Conservation (phyloP, 2,113 vertebrate genomes). For the Megaceryle torquata region DNA sequence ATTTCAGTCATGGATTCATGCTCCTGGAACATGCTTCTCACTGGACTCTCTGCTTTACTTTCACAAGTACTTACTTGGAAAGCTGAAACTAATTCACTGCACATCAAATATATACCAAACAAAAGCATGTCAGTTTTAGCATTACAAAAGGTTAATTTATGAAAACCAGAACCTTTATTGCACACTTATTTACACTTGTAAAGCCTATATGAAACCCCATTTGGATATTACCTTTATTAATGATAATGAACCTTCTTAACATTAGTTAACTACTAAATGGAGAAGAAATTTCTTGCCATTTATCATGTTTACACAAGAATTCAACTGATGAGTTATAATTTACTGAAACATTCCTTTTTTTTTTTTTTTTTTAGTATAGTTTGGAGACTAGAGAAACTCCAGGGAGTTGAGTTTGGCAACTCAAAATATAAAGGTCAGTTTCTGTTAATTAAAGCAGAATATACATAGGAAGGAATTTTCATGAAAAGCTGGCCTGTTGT, state of each 20-base stretch:
- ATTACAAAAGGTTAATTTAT: background rate
- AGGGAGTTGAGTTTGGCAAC: background rate
- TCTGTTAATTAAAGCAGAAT: background rate
- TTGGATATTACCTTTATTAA: background rate
- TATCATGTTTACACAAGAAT: background rate
- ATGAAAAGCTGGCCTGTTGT: background rate
- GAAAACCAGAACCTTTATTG: background rate
- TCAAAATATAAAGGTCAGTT: slow-evolving; percentile 35
- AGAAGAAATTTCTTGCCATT: background rate
- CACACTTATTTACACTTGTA: background rate
- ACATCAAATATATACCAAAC: background rate
- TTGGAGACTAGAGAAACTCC: background rate
- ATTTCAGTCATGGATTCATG: background rate
- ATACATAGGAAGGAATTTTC: background rate
- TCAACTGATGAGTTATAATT: background rate
- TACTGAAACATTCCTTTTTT: background rate
- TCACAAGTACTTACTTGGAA: background rate
- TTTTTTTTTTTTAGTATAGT: background rate
- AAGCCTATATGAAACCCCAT: background rate
- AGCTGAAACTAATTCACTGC: background rate
- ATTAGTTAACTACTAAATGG: background rate
- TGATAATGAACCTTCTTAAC: background rate
- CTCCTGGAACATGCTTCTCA: background rate
- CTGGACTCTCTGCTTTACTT: background rate
- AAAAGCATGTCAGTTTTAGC: background rate